Evolutionary conservation across 2,888 invertebrate species (phyloP).

Genomic region (Drosophila antonietae): DNA sequence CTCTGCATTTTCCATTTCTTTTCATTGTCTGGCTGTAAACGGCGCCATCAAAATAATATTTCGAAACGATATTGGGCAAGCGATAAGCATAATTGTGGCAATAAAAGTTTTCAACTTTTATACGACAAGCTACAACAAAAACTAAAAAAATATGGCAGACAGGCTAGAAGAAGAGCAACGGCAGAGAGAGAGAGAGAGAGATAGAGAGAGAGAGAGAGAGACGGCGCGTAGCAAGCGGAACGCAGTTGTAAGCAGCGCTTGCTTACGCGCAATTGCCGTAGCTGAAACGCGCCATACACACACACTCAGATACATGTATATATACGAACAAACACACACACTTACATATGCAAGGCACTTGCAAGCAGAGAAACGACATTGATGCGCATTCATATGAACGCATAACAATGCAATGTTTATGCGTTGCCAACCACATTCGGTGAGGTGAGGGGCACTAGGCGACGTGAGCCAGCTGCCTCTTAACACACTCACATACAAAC

Average conservation of each 20-base stretch:
- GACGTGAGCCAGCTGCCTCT: conserved; percentile 43
- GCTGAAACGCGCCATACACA: conserved; percentile 49
- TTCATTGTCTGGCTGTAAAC: conserved; percentile 43
- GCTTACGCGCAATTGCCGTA: conserved; percentile 65
- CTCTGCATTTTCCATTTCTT: conserved; percentile 13
- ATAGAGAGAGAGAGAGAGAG: neutral
- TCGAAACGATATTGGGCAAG: conserved; percentile 76
- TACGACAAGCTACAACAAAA: conserved; percentile 63
- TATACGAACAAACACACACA: neutral
- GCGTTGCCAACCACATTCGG: conserved; percentile 48
- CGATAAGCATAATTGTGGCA: conserved; percentile 84
- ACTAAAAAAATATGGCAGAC: conserved; percentile 10
- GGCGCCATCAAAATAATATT: conserved; percentile 78
- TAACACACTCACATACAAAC: conserved; percentile 3
- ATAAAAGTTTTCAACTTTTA: conserved; percentile 83
- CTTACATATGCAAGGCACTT: conserved; percentile 19
- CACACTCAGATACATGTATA: conserved; percentile 22
- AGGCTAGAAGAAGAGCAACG: conserved; percentile 15
- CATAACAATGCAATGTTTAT: conserved; percentile 81
- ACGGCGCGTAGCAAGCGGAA: conserved; percentile 2
- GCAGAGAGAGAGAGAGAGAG: neutral
- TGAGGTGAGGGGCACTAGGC: neutral
- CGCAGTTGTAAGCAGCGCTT: conserved; percentile 38
- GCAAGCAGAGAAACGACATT: conserved; percentile 48
- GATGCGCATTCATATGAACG: conserved; percentile 66